These are phyloP conservation scores for Macrotis lagotis DNA, from an alignment of 2,113 vertebrate genomes.

Conservation along the genomic window DNA sequence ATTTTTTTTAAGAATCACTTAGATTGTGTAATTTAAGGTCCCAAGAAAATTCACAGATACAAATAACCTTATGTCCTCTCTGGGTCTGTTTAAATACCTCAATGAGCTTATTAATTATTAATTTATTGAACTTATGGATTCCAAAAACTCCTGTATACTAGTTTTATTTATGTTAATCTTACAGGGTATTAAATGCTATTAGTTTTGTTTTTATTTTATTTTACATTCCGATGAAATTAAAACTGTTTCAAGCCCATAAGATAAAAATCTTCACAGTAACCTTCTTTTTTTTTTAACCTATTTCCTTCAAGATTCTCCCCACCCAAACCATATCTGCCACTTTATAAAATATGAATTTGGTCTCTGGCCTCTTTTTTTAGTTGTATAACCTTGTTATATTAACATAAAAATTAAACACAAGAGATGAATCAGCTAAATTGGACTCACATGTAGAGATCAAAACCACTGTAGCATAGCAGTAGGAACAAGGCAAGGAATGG, in stretches of 20 bases:
- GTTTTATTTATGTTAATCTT: neutral
- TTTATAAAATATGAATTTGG: conserved; percentile 13
- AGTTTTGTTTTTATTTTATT: conserved; percentile 20
- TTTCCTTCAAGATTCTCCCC: neutral
- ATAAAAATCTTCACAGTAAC: neutral
- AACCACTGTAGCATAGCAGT: neutral
- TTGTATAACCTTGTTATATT: conserved; percentile 59
- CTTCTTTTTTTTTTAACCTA: neutral
- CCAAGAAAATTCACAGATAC: neutral
- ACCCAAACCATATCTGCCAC: neutral
- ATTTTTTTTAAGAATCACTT: neutral
- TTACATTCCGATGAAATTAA: conserved; percentile 1
- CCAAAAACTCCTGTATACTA: neutral
- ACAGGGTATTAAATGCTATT: neutral
- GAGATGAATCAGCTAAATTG: conserved; percentile 51
- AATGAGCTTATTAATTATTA: rapidly evolving
- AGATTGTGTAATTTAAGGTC: neutral
- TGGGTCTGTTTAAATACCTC: rapidly evolving
- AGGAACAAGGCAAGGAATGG: neutral
- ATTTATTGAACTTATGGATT: neutral
- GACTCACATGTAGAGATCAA: conserved; percentile 17
- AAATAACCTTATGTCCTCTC: neutral
- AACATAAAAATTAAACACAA: conserved; percentile 65
- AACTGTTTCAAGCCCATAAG: conserved; percentile 16
- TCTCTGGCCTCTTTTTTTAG: conserved; percentile 34